These are phyloP conservation scores for Elgaria multicarinata DNA, from an alignment of 2,113 vertebrate genomes.

Conservation along the genomic window DNA sequence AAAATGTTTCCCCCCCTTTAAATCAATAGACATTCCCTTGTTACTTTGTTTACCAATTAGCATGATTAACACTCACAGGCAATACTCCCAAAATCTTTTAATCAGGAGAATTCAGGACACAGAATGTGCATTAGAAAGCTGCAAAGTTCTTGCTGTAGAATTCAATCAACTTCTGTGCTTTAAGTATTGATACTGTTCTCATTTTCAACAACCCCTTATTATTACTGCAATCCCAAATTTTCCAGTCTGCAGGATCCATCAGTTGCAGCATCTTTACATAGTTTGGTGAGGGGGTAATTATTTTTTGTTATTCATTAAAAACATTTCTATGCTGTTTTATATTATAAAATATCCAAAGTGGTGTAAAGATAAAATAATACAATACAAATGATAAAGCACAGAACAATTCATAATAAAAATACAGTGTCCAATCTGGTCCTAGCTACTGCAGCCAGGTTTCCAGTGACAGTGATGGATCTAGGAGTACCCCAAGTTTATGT, in stretches of 20 bases:
- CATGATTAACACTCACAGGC: neutral
- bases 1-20: conserved; percentile 18
- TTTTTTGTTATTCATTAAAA: too few species aligned
- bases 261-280: neutral
- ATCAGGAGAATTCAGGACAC: neutral
- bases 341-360: too few species aligned
- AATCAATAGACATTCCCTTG: neutral
- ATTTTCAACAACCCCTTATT: neutral
- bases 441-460: too few species aligned
- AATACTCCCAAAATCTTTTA: neutral
- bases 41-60: neutral
- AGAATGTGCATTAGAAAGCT: neutral
- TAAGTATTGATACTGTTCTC: neutral
- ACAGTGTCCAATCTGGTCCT: too few species aligned
- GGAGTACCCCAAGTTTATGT: too few species aligned
- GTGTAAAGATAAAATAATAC: too few species aligned
- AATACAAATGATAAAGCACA: too few species aligned
- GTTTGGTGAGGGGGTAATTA: neutral
- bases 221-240: neutral
- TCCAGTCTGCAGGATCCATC: neutral
- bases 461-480: too few species aligned
- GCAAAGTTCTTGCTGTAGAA: neutral
- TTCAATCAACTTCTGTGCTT: neutral
- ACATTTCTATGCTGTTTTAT: too few species aligned
- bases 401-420: too few species aligned